Percentiles rank a stretch among this genome's conserved stretches.
Conservation (phyloP, 2,797 vertebrate species). For the Sebastes taczanowskii region DNA sequence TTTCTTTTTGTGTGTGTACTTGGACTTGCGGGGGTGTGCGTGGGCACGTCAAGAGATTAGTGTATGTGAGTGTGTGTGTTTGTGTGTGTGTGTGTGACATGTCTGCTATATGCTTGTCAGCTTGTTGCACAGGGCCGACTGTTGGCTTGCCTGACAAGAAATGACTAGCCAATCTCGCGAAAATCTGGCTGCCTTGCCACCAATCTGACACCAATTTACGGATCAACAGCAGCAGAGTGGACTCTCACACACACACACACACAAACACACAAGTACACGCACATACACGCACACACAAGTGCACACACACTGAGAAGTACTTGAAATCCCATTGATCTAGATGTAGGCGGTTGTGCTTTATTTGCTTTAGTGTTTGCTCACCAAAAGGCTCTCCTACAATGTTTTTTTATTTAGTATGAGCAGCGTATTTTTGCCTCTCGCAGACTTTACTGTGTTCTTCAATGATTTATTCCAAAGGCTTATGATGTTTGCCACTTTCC, state of each 20-base stretch:
- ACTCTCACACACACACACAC: slow-evolving; percentile 18
- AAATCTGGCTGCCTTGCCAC: slow-evolving; percentile 63
- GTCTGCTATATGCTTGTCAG: slow-evolving; percentile 56
- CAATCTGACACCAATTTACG: slow-evolving; percentile 74
- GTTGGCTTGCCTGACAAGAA: slow-evolving; percentile 53
- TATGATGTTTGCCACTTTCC: neutral
- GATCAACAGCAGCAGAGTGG: slow-evolving; percentile 57
- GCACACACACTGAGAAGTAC: neutral
- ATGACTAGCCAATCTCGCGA: slow-evolving; percentile 66
- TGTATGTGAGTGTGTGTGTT: slow-evolving; percentile 7
- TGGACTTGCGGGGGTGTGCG: neutral
- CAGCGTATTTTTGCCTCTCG: neutral
- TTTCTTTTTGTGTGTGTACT: slow-evolving; percentile 18
- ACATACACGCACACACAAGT: slow-evolving; percentile 10
- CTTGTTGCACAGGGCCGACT: slow-evolving; percentile 53
- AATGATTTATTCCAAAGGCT: slow-evolving; percentile 13
- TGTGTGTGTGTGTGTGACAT: slow-evolving; percentile 13
- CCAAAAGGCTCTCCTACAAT: neutral
- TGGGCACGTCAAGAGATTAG: neutral
- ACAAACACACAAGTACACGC: slow-evolving; percentile 5
- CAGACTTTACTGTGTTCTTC: neutral
- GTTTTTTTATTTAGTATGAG: neutral
- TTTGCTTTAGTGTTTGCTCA: slow-evolving; percentile 25
- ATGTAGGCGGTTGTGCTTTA: slow-evolving; percentile 25
- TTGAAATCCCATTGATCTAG: slow-evolving; percentile 31